Evolutionary conservation across 2,888 invertebrate species (phyloP), one percentile per base, ranked within the genome.

Genomic region (Pomacea canaliculata): DNA sequence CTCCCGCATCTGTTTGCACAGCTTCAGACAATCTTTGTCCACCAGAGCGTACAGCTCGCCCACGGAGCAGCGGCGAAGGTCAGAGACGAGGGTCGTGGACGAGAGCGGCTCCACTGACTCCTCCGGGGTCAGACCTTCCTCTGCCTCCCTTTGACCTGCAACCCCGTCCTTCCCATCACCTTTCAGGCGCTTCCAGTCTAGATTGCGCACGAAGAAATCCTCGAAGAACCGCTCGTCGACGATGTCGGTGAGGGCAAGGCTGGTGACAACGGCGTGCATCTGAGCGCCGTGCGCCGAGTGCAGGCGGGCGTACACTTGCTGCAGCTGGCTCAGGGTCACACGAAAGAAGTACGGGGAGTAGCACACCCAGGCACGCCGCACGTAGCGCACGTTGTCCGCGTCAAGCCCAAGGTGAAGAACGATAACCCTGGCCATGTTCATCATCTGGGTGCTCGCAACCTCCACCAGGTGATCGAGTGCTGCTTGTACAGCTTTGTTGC

Each of bases 301-400:
- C 9, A 83, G 84, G 12, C 76, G 66, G 37, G 81, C 80, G 79
- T 87, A 89, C n/a, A 88, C 72, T 18, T 83, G 74, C 73, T 81
- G 71, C 46, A 89, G 69, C 0, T 78, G 65, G 9, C 81, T 79
- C 80, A 87, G 83, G 9, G 85, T 78, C 71, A 81, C 78, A 7
- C 80, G 72, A 73, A 85, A 87, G 48, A 89, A 81, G 70, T 87
- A 84, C 19, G 79, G 81, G 66, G 87, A 86, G 75, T 89, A 89
- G 62, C 85, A 83, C 70, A 86, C 79, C 83, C 87, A 87, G 18
- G 88, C 79, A 68, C 87, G 88, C 69, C 83, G 82, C n/a, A 76
- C n/a, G 63, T 78, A 71, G 63, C 76, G 70, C 27, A 27, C 60
- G 49, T n/a, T 60, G 7, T 27, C 66, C n/a, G 69, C 23, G n/a